Evolutionary conservation across 2,797 vertebrate species (phyloP), one percentile per base, ranked within the genome.

Genomic region (Hylomyscus alleni): DNA sequence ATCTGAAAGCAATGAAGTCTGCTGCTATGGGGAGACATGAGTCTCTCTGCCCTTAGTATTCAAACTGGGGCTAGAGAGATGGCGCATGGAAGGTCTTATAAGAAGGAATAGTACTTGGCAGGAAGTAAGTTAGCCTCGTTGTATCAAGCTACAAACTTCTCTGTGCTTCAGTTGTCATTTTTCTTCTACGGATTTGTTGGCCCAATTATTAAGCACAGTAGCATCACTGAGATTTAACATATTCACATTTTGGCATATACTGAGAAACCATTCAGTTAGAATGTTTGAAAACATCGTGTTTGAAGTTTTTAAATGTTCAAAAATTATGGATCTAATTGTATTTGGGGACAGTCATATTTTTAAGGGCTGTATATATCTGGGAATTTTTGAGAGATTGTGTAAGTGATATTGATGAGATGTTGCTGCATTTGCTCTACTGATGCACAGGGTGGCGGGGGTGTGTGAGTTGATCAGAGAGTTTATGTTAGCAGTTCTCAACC

Each of bases 131-230:
- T 88, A 76, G 37, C 62, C 86, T 58, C 34, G 40, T 69, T 15
- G 76, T 92, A 62, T 31, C 20, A 54, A 50, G 6, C 5, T 85
- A 22, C 2, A 13, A n/a, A 50, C 34, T 50, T n/a, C 60, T 69
- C 20, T 34, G 87, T 84, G 40, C 78, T 95, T 95, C 69, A 87
- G 31, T 22, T 67, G 85, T 56, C 17, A 72, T 85, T 40, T 4
- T 80, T 67, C 89, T 72, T 24, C 76, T 88, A 29, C 26, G 56
- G 93, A 93, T 76, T 34, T 89, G 75, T 93, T 9, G 54, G 50
- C 8, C 0, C 9, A 29, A 93, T 2, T 58, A 24, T 62, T 84
- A 88, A 84, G 4, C 29, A 72, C 2, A 62, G 11, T 3, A 65
- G 17, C 77, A 81, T 88, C 93, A 90, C 19, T 62, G 17, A 34